phyloP scores from a whole-genome alignment of 1,140 invertebrate genomes.

The Sarcophaga peregrina region DNA sequence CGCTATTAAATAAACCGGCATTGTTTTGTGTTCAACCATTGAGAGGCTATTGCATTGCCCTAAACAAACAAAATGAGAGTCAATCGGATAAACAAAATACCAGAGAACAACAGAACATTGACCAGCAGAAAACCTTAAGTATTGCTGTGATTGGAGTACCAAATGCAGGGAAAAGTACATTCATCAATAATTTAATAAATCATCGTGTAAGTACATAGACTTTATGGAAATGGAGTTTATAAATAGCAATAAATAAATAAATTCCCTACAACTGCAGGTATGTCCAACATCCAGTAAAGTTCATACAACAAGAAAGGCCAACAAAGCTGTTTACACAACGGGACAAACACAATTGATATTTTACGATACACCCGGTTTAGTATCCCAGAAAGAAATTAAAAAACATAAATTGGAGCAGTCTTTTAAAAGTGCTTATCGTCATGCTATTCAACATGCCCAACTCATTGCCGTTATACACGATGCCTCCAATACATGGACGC shows the following conservation, averaged over 20 bases:
- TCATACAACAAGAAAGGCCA: conserved; percentile 85
- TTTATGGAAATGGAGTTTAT: neutral
- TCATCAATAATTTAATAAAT: conserved; percentile 86
- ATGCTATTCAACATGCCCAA: conserved; percentile 79
- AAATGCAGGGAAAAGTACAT: conserved; percentile 94
- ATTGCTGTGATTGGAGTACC: conserved; percentile 90
- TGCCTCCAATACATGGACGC: conserved; percentile 76
- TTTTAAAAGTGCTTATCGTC: conserved; percentile 75
- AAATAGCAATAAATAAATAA: neutral
- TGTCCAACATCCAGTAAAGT: conserved; percentile 89
- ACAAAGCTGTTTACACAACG: conserved; percentile 77
- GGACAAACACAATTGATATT: conserved; percentile 87
- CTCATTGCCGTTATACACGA: conserved; percentile 89
- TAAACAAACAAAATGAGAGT: neutral
- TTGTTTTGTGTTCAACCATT: neutral
- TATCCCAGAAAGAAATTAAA: conserved; percentile 74
- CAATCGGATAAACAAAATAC: neutral
- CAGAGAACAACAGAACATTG: neutral
- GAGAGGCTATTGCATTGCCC: neutral
- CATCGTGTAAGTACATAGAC: conserved; percentile 73
- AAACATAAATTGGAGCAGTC: conserved; percentile 75
- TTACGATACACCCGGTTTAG: conserved; percentile 87
- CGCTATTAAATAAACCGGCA: conserved; percentile 9
- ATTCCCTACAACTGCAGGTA: conserved; percentile 71
- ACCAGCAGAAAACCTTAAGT: conserved; percentile 74